phyloP scores from a whole-genome alignment of 2,113 vertebrate species.

The Pitta sordida region DNA sequence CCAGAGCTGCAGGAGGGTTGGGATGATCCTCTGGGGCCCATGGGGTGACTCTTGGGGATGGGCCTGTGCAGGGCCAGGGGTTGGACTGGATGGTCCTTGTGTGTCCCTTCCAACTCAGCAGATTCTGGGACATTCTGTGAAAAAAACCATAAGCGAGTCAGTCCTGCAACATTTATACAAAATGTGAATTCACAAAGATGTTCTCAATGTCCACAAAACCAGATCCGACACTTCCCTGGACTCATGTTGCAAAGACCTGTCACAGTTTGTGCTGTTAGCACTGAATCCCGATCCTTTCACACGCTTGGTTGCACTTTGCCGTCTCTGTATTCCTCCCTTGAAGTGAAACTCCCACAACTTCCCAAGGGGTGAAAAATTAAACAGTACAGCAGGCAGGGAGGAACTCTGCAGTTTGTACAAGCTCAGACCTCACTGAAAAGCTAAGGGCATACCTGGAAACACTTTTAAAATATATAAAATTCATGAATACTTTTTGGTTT shows the following conservation, averaged over 20 bases:
- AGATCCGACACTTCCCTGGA: not conserved
- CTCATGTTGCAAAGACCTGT: not conserved
- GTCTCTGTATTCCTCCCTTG: not conserved
- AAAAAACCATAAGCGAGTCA: not conserved
- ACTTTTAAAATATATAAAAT: constrained; percentile 54
- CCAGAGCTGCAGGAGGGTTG: too few species aligned
- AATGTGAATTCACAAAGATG: not conserved
- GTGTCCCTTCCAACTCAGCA: not conserved
- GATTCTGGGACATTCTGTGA: not conserved
- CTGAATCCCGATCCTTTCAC: not conserved
- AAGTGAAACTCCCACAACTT: not conserved
- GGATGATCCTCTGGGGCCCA: too few species aligned
- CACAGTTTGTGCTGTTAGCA: not conserved
- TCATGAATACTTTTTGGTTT: constrained; percentile 27
- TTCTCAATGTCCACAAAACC: not conserved
- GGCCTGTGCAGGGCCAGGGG: too few species aligned
- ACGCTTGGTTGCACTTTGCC: not conserved
- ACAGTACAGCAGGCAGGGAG: not conserved
- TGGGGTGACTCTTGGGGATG: too few species aligned
- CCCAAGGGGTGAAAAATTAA: not conserved
- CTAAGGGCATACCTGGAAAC: constrained; percentile 44
- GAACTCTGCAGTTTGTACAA: not conserved
- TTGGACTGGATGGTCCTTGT: not conserved
- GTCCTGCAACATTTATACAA: not conserved
- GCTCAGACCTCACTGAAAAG: not conserved